Conservation (phyloP, 2,113 vertebrate species). For the Passer domesticus region DNA sequence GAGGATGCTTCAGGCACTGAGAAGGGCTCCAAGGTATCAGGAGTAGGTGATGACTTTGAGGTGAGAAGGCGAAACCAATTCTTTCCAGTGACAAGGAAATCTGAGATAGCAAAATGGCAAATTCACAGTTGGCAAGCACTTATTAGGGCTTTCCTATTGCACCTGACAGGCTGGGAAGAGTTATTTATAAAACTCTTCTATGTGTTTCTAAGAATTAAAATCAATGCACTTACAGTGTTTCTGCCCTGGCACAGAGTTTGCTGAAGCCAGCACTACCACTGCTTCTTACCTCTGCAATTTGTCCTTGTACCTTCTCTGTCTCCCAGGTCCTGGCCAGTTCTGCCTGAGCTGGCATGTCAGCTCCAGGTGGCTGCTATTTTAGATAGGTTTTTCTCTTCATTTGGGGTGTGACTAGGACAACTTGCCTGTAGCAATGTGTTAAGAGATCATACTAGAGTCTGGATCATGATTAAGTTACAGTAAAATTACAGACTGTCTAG, state of each 20-base stretch:
- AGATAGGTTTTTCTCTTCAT: background rate
- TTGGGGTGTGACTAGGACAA: background rate
- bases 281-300: background rate
- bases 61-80: background rate
- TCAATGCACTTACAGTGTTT: background rate
- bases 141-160: background rate
- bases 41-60: background rate
- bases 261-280: background rate
- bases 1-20: background rate
- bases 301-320: background rate
- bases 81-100: background rate
- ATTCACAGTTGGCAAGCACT: background rate
- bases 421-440: background rate
- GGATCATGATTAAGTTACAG: constrained; percentile 13
- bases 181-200: background rate
- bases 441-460: background rate
- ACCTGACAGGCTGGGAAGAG: background rate
- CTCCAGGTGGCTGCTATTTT: background rate
- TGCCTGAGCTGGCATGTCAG: background rate
- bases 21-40: background rate
- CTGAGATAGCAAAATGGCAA: background rate
- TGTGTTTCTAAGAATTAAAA: background rate
- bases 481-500: background rate
- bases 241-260: background rate
- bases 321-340: background rate